These are phyloP conservation scores for Macquaria australasica DNA, from an alignment of 2,113 vertebrate genomes.

Conservation along the genomic window DNA sequence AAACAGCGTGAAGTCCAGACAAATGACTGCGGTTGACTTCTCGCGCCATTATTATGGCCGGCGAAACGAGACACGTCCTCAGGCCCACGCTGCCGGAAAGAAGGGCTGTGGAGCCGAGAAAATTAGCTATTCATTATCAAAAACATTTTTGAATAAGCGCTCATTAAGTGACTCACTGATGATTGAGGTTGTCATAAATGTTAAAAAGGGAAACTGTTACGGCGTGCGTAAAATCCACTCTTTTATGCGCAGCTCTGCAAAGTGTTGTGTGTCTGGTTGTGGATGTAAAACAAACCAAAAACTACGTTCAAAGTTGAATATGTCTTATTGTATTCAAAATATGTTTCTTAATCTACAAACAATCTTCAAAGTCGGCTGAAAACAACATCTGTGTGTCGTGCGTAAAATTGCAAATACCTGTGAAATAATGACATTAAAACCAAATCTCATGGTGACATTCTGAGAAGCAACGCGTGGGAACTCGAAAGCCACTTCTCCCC, in stretches of 20 bases:
- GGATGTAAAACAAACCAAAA: background rate
- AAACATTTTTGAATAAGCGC: background rate
- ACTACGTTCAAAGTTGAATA: background rate
- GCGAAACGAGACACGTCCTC: background rate
- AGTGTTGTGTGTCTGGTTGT: background rate
- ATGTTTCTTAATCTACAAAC: background rate
- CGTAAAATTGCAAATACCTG: background rate
- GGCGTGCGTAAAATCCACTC: conserved; percentile 24
- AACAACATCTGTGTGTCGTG: background rate
- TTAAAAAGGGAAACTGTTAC: background rate
- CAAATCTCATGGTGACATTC: conserved; percentile 14
- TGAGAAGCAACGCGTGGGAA: conserved; percentile 30
- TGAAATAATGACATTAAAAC: background rate
- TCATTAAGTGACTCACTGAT: background rate
- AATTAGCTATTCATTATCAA: no score
- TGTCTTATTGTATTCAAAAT: background rate
- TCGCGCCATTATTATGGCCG: background rate
- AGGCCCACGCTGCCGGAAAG: background rate
- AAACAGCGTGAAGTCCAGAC: conserved; percentile 48
- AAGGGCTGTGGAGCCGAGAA: background rate
- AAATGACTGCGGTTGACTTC: conserved; percentile 15
- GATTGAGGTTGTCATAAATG: background rate
- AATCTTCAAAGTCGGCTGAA: background rate
- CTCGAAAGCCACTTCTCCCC: background rate
- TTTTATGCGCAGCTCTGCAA: no score